Evolutionary conservation across 2,113 vertebrate species (phyloP).

Genomic region (Myrmecobius fasciatus): DNA sequence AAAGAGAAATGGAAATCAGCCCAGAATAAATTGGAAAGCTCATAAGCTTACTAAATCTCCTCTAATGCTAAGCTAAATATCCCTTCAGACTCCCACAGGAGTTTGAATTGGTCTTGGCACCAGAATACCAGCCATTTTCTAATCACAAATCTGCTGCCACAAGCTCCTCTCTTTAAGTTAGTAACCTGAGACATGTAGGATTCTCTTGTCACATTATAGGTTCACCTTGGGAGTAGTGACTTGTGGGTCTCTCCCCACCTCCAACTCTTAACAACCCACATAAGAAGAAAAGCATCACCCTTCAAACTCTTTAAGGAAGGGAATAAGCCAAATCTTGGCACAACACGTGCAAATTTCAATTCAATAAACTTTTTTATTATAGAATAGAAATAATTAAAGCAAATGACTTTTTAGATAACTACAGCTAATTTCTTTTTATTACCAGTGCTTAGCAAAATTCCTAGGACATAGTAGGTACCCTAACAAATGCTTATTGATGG

Average conservation of each 20-base stretch:
- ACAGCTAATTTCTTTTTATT: background rate
- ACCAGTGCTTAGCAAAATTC: background rate
- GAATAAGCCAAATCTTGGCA: background rate
- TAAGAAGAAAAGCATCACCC: background rate
- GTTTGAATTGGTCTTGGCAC: background rate
- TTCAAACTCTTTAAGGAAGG: background rate
- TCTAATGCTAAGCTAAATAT: background rate
- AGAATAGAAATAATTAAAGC: background rate
- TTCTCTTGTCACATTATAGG: background rate
- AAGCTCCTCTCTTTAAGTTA: background rate
- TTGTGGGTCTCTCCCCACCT: background rate
- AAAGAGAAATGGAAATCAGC: background rate
- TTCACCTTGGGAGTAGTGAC: background rate
- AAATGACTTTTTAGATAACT: background rate
- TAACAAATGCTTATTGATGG: background rate
- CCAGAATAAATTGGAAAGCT: background rate
- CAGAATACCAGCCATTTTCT: background rate
- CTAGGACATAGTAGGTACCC: background rate
- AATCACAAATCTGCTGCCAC: background rate
- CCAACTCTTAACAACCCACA: background rate
- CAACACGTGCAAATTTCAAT: background rate
- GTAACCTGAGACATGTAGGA: background rate
- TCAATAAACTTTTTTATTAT: background rate
- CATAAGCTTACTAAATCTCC: background rate
- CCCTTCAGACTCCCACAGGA: background rate